Conservation (phyloP, 2,888 invertebrate genomes). For the Xestia ashworthii region DNA sequence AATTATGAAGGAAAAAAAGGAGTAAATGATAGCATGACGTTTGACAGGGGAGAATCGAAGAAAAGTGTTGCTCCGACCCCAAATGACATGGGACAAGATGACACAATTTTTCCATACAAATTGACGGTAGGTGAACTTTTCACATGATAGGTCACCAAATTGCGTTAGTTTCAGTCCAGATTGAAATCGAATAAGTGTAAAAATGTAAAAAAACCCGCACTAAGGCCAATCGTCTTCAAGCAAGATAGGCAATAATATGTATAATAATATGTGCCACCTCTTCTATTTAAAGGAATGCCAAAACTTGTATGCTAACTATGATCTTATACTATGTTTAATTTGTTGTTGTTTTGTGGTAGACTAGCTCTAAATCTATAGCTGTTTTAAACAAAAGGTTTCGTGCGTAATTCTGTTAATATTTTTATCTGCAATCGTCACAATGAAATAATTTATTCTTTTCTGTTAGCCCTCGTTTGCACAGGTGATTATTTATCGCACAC, state of each 20-base stretch:
- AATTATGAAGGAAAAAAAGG: no score
- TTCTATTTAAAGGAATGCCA: conserved; percentile 7
- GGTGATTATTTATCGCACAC: neutral
- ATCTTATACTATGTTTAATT: neutral
- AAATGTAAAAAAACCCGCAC: neutral
- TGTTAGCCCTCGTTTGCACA: neutral
- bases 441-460: neutral
- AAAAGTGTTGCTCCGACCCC: no score
- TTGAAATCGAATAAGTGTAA: neutral
- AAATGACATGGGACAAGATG: no score
- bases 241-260: neutral
- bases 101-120: neutral
- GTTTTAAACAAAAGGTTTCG: conserved; percentile 20
- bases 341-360: neutral
- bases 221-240: neutral
- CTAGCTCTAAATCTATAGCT: conserved; percentile 40
- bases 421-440: neutral
- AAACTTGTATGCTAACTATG: neutral
- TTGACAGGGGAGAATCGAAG: no score
- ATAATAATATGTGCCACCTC: neutral
- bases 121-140: neutral
- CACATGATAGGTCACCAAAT: no score
- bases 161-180: neutral
- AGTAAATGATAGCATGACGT: no score
- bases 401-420: conserved; percentile 2